phyloP scores from a whole-genome alignment of 2,888 invertebrate species.

The Bunonema sp. region DNA sequence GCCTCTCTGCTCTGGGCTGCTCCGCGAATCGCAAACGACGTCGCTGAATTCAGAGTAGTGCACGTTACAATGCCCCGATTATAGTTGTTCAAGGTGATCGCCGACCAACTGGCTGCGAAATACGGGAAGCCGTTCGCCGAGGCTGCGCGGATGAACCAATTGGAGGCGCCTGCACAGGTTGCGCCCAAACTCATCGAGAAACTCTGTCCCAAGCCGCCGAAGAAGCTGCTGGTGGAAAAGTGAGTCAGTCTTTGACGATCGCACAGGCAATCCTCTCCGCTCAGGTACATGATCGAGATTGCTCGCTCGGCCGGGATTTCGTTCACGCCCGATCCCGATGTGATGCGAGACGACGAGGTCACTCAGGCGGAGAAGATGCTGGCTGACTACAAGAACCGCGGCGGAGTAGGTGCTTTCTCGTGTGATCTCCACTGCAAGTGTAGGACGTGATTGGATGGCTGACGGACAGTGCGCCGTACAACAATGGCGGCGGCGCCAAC shows the following conservation, averaged over 20 bases:
- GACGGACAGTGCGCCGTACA: not conserved
- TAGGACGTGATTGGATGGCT: constrained; percentile 1
- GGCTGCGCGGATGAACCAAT: constrained; percentile 66
- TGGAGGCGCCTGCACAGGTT: constrained; percentile 49
- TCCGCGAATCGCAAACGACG: constrained; percentile 61
- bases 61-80: not conserved
- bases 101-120: constrained; percentile 72
- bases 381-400: constrained; percentile 41
- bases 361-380: constrained; percentile 40
- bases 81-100: constrained; percentile 57
- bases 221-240: constrained; percentile 80
- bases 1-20: constrained; percentile 92
- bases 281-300: constrained; percentile 68
- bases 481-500: constrained; percentile 8
- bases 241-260: constrained; percentile 42
- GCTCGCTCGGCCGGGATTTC: constrained; percentile 83
- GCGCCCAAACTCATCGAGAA: constrained; percentile 62
- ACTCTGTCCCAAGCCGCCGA: constrained; percentile 79
- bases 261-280: constrained; percentile 4
- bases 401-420: not conserved
- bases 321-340: constrained; percentile 81
- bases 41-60: constrained; percentile 44
- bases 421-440: constrained; percentile 7
- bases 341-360: constrained; percentile 42
- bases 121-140: constrained; percentile 85